phyloP scores from a whole-genome alignment of 2,888 invertebrate species.

The Shargacucullia verbasci region DNA sequence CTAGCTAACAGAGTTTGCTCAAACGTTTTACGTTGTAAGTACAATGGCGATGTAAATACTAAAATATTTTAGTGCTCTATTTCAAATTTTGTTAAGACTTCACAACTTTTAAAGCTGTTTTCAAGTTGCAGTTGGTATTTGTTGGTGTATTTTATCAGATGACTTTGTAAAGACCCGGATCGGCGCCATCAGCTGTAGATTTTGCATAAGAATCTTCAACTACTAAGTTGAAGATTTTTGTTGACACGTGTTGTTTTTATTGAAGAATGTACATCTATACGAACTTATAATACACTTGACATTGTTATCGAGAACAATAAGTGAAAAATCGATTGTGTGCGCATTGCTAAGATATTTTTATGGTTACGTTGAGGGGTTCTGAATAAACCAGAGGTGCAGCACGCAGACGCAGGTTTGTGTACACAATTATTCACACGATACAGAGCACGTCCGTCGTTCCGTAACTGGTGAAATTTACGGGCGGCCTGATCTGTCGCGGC shows the following conservation, averaged over 20 bases:
- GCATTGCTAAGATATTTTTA: slow-evolving; percentile 18
- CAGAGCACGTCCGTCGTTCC: slow-evolving; percentile 57
- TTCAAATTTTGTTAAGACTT: slow-evolving; percentile 44
- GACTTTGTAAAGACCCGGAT: slow-evolving; percentile 22
- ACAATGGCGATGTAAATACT: slow-evolving; percentile 51
- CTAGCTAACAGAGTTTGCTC: slow-evolving; percentile 52
- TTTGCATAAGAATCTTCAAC: no score
- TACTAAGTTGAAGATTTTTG: slow-evolving; percentile 5
- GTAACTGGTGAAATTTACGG: slow-evolving; percentile 65
- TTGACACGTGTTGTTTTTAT: slow-evolving; percentile 1
- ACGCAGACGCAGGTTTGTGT: slow-evolving; percentile 29
- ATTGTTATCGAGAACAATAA: slow-evolving; percentile 25
- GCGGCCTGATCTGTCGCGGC: slow-evolving; percentile 58
- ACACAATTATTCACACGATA: slow-evolving; percentile 58
- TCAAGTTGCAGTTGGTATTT: slow-evolving; percentile 30
- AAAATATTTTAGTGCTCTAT: slow-evolving; percentile 48
- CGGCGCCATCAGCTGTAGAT: neutral
- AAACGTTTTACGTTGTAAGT: slow-evolving; percentile 54
- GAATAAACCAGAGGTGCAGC: slow-evolving; percentile 40
- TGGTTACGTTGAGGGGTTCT: slow-evolving; percentile 11
- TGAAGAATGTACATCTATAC: slow-evolving; percentile 3
- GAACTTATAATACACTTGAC: neutral
- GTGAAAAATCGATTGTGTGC: slow-evolving; percentile 5
- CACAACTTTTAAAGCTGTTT: slow-evolving; percentile 44
- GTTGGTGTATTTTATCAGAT: slow-evolving; percentile 20